These are phyloP conservation scores for Spilarctia lutea DNA, from an alignment of 2,888 invertebrate species.

Conservation along the genomic window DNA sequence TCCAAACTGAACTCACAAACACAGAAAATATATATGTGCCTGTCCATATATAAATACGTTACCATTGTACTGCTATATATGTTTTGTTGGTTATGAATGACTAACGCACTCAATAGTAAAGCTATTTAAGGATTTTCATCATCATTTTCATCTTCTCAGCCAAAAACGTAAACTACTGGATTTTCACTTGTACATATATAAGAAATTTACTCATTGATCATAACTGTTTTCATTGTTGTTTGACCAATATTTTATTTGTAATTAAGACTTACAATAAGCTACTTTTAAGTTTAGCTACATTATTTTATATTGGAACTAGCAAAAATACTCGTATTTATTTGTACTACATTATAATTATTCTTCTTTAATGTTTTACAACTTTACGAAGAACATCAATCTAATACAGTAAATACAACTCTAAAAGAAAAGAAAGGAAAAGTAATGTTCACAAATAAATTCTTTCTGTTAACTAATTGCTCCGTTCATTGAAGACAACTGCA, in stretches of 20 bases:
- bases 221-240: too few species aligned
- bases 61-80: too few species aligned
- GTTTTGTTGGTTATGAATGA: too few species aligned
- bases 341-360: not conserved
- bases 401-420: not conserved
- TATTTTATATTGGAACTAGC: not conserved
- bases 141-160: too few species aligned
- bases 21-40: not conserved
- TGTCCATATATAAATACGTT: too few species aligned
- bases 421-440: not conserved
- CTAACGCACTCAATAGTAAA: too few species aligned
- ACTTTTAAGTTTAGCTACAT: not conserved
- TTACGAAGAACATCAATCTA: not conserved
- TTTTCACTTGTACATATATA: too few species aligned
- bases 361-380: not conserved
- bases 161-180: too few species aligned
- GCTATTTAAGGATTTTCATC: too few species aligned
- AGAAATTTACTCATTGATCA: too few species aligned
- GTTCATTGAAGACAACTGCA: constrained; percentile 22
- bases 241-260: too few species aligned
- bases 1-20: constrained; percentile 4
- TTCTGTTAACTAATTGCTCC: constrained; percentile 26
- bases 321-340: not conserved
- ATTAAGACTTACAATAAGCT: too few species aligned
- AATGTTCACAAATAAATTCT: constrained; percentile 13